Evolutionary conservation across 2,888 invertebrate species (phyloP), one percentile per base, ranked within the genome.

Genomic region (Machimus atricapillus): DNA sequence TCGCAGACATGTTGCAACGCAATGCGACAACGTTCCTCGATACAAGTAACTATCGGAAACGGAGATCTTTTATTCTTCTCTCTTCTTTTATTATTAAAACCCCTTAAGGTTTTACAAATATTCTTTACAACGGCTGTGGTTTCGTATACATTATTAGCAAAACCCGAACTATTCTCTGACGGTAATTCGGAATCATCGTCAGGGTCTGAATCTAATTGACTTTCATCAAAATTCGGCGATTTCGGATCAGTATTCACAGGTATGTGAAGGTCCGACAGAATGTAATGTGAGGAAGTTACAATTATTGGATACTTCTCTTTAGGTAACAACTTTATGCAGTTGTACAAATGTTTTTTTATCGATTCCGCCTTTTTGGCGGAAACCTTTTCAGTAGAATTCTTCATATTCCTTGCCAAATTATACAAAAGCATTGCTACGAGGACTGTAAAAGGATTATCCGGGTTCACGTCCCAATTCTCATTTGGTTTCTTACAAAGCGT

Each of bases 381-480:
- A 1, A 93, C 90, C 31, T 90, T 91, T 2, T 90, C 89, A 9
- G 90, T 89, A 0, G 91, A 90, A 66, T 92, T 92, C 89, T 96
- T 95, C 96, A 98, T 96, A 91, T 97, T 97, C 89, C 97, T 94
- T 0, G 98, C 98, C 6, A 98, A 97, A 34, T 97, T 93, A 90
- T 98, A 98, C 37, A 98, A 92, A 43, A 98, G 91, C 96, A 98
- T 97, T 0, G 97, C 98, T 0, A 99, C 98, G 0, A 98, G 98
- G 1, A 97, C 96, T 0, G 97, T 98, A 90, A 98, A 98, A 0
- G 98, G 98, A 93, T 98, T 98, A 89, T 96, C 96, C 88, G 95
- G 94, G 88, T 95, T 91, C 0, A 97, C 97, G 92, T 97, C 98
- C 90, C 96, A 96, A 87, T 94, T 93, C 90, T 96, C 96, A 87